Conservation (phyloP, 1,140 invertebrate genomes). For the Daktulosphaira vitifoliae region DNA sequence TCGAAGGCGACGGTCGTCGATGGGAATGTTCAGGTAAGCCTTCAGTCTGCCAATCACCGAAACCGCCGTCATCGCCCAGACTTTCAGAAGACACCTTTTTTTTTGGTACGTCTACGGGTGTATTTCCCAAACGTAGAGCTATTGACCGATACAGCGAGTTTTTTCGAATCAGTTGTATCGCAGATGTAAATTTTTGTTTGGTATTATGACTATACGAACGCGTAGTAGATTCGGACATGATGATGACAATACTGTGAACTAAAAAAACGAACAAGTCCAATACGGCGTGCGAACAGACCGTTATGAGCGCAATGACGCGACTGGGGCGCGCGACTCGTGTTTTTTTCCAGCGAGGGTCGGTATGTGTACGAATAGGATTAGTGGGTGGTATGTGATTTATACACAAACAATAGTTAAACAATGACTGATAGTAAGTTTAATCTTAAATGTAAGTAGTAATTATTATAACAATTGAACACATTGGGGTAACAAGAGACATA, state of each 20-base stretch:
- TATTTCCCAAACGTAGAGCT: slow-evolving; percentile 42
- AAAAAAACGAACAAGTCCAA: background rate
- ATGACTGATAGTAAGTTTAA: too few species aligned
- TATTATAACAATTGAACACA: too few species aligned
- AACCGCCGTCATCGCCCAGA: slow-evolving; percentile 29
- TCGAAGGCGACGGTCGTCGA: slow-evolving; percentile 38
- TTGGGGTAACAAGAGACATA: too few species aligned
- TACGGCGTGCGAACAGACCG: slow-evolving; percentile 7
- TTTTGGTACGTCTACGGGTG: slow-evolving; percentile 14
- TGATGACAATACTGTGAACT: background rate
- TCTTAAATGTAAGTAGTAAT: too few species aligned
- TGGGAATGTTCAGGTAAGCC: slow-evolving; percentile 40
- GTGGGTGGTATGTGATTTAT: too few species aligned
- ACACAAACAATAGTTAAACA: too few species aligned
- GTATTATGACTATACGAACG: background rate
- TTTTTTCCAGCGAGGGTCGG: background rate
- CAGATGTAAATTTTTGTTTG: slow-evolving; percentile 45
- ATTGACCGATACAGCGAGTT: slow-evolving; percentile 45
- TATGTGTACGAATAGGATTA: background rate
- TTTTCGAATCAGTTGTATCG: slow-evolving; percentile 43
- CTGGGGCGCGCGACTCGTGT: background rate
- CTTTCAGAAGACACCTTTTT: background rate
- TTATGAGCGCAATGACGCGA: slow-evolving; percentile 5
- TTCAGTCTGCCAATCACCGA: slow-evolving; percentile 35
- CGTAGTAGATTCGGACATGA: slow-evolving; percentile 15